A percentile compares a stretch with the other conserved stretches of the same genome.
These are phyloP conservation scores for Tupaia tana DNA, from an alignment of 2,113 vertebrate species.

Conservation along the genomic window DNA sequence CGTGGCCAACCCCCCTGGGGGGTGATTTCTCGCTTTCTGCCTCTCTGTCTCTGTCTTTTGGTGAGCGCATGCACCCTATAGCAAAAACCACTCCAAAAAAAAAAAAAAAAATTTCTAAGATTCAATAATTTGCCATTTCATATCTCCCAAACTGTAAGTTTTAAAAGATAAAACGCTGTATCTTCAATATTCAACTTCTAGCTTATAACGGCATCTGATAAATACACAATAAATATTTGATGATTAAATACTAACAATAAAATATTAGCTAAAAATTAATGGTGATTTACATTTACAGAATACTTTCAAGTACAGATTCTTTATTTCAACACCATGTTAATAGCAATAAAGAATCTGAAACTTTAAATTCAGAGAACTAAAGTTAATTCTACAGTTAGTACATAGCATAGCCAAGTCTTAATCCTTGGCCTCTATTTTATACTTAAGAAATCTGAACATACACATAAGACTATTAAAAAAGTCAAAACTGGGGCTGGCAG, in stretches of 20 bases:
- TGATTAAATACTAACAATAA: neutral
- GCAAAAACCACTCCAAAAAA: neutral
- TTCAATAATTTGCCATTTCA: neutral
- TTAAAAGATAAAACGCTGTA: neutral
- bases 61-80: no score
- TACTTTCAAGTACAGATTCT: neutral
- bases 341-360: neutral
- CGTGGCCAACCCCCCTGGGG: no score
- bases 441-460: slow-evolving; percentile 35
- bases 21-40: no score
- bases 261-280: neutral
- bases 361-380: slow-evolving; percentile 18
- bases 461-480: neutral
- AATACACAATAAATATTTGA: neutral
- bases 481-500: no score
- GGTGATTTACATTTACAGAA: neutral
- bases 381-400: neutral
- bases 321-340: neutral
- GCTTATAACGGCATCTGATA: neutral
- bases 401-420: neutral
- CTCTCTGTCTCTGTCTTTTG: no score
- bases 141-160: neutral
- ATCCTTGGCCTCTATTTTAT: neutral
- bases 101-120: slow-evolving; percentile 26
- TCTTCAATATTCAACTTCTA: neutral